Base-by-base conservation (phyloP, 1,140 invertebrate species). In the Heliconius congener region DNA sequence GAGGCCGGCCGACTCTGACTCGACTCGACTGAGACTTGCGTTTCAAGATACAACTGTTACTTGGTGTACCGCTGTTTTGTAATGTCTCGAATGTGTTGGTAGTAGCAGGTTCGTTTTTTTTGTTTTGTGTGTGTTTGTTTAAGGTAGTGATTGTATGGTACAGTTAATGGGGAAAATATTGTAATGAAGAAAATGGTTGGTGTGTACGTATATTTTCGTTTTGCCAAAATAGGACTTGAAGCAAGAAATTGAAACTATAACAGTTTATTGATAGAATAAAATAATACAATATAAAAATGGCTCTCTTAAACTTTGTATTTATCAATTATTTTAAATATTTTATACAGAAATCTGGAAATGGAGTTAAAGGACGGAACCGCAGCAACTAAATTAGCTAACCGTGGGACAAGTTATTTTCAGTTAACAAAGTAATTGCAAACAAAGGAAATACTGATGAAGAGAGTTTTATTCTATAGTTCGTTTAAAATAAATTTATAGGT, bases 301-400 rank as follows among this genome's bases (percentile, higher is more conserved):
- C 11, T 30, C n/a, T 8, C n/a, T n/a, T 9, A 9, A 23, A 57
- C 8, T 23, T 60, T 60, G 23, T n/a, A 60, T 27, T 23, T 66
- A 66, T 11, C 18, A 66, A 6, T 66, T 13, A 16, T 66, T 66
- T 66, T 0, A 30, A 66, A 27, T 30, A 30, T 66, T 66, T 66
- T 30, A 4, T 16, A 66, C 60, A 66, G 57, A 60, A 60, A 60
- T 60, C 57, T 50, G 13, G 50, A 77, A 72, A 77, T 71, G 73
- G 66, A 57, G 34, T 55, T 78, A 30, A 66, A 66, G 23, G 23
- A 73, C 71, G 71, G 73, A 78, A 78, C 76, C 76, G 52, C 76
- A 78, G 55, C 76, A 73, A 39, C 76, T 73, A 78, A 71, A 78
- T 78, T 78, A 78, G 72, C 50, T 37, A 78, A 78, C 76, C 76